phyloP scores from a whole-genome alignment of 2,113 vertebrate species.

The Chunga burmeisteri region DNA sequence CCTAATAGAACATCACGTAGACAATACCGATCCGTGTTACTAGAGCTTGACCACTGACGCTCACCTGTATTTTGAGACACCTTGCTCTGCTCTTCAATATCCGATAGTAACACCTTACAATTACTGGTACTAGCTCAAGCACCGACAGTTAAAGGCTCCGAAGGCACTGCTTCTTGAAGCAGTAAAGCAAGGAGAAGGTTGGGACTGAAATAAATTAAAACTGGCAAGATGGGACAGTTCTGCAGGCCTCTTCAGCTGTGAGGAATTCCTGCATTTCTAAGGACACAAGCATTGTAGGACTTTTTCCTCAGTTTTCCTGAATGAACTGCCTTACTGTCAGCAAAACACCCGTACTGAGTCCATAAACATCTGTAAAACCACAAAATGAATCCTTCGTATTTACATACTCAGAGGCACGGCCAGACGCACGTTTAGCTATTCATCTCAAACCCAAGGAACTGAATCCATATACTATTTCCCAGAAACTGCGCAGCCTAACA shows the following conservation, averaged over 20 bases:
- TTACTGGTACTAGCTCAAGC: not conserved
- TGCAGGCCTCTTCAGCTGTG: not conserved
- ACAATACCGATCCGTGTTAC: not conserved
- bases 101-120: not conserved
- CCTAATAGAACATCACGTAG: not conserved
- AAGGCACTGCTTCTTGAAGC: not conserved
- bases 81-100: not conserved
- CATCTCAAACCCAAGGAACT: not conserved
- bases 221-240: not conserved
- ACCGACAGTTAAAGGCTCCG: not conserved
- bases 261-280: not conserved
- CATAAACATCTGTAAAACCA: not conserved
- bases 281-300: not conserved
- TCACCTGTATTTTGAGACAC: not conserved
- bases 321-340: not conserved
- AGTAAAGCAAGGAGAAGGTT: not conserved
- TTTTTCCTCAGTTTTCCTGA: not conserved
- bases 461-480: not conserved
- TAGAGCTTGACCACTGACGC: not conserved
- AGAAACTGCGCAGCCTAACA: not conserved
- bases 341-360: not conserved
- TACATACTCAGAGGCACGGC: not conserved
- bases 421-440: not conserved
- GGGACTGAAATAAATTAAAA: not conserved
- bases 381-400: not conserved